phyloP scores from a whole-genome alignment of 2,888 invertebrate species.

The Plagodis dolabraria region DNA sequence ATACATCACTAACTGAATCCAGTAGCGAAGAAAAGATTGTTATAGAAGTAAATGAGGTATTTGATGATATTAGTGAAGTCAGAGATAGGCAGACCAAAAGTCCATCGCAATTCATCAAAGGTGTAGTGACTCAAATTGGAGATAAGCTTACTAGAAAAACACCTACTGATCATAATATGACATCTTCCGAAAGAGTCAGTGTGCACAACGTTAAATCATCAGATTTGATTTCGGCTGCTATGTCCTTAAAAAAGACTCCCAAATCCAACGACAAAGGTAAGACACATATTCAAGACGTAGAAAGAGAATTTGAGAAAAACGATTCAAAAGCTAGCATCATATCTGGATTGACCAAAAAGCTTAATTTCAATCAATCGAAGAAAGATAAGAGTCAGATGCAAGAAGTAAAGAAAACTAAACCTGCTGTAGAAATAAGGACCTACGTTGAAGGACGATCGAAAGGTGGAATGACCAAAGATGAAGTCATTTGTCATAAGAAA shows the following conservation, averaged over 20 bases:
- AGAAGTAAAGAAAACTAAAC: slow-evolving; percentile 54
- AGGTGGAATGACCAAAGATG: slow-evolving; percentile 67
- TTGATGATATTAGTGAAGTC: slow-evolving; percentile 44
- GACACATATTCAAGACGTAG: slow-evolving; percentile 31
- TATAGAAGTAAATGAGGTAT: slow-evolving; percentile 51
- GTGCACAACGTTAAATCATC: slow-evolving; percentile 68
- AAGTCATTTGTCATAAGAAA: slow-evolving; percentile 72
- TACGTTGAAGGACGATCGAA: slow-evolving; percentile 68
- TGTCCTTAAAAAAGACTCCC: slow-evolving; percentile 55
- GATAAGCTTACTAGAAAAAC: slow-evolving; percentile 58
- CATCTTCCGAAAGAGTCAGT: slow-evolving; percentile 56
- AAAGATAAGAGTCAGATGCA: slow-evolving; percentile 58
- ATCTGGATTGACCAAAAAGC: slow-evolving; percentile 66
- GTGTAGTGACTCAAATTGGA: slow-evolving; percentile 58
- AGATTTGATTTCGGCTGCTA: slow-evolving; percentile 64
- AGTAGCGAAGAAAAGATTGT: slow-evolving; percentile 73
- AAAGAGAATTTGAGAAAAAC: slow-evolving; percentile 46
- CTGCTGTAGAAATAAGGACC: slow-evolving; percentile 74
- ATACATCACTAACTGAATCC: slow-evolving; percentile 71
- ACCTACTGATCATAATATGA: slow-evolving; percentile 34
- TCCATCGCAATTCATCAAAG: slow-evolving; percentile 61
- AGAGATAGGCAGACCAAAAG: slow-evolving; percentile 55
- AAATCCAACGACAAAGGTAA: slow-evolving; percentile 37
- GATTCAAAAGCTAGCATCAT: slow-evolving; percentile 62
- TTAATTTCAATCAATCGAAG: slow-evolving; percentile 71